These are phyloP conservation scores for Lepus americanus DNA, from an alignment of 2,113 vertebrate species.

Conservation along the genomic window DNA sequence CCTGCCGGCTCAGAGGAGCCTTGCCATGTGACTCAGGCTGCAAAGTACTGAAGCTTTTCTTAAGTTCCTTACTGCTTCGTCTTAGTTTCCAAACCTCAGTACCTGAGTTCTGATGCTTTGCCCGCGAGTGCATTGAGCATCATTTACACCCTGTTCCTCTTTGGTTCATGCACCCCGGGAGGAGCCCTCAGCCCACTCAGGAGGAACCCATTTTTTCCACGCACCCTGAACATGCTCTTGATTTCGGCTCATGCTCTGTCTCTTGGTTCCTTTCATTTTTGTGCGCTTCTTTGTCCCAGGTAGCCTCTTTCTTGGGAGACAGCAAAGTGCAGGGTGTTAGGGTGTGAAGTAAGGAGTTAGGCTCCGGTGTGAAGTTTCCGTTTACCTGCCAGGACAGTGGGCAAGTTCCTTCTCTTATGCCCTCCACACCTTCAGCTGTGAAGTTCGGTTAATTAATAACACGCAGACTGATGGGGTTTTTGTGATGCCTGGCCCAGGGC, in stretches of 20 bases:
- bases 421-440: not conserved
- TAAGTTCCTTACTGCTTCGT: not conserved
- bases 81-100: not conserved
- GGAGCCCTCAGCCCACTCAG: fast-evolving
- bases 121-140: not conserved
- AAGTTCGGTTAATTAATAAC: not conserved
- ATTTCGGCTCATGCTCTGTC: not conserved
- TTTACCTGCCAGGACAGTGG: not conserved
- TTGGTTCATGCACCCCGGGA: not conserved
- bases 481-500: not conserved
- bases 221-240: not conserved
- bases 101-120: not conserved
- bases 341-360: not conserved
- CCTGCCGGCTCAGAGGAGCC: fast-evolving
- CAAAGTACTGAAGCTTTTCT: not conserved
- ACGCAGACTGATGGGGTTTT: not conserved
- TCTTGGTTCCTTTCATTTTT: not conserved
- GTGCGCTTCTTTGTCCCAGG: too few relatives aligned
- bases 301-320: not conserved
- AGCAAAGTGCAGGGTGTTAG: not conserved
- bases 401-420: too few relatives aligned
- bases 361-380: not conserved
- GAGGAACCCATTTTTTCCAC: not conserved
- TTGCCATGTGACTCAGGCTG: not conserved
- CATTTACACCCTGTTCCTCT: too few relatives aligned